A percentile compares a stretch with the other conserved stretches of the same genome.
These are phyloP conservation scores for Mastacembelus armatus DNA, from an alignment of 2,797 vertebrate genomes.

Conservation along the genomic window DNA sequence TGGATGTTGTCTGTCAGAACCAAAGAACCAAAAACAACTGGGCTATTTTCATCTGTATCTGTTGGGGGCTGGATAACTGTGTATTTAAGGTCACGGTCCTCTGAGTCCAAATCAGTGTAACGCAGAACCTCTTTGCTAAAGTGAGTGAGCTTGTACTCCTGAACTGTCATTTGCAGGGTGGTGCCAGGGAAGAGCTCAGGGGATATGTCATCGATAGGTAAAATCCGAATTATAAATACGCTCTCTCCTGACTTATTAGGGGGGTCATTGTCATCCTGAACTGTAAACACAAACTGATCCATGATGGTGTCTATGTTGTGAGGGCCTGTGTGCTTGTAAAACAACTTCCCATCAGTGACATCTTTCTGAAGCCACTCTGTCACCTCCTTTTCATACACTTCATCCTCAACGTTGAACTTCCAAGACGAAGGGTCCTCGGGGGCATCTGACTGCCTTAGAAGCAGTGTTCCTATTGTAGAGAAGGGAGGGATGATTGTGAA, in stretches of 20 bases:
- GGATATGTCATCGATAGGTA: constrained; percentile 91
- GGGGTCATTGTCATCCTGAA: constrained; percentile 96
- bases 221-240: constrained; percentile 86
- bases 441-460: constrained; percentile 90
- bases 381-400: constrained; percentile 91
- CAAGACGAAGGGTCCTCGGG: constrained; percentile 88
- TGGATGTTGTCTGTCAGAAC: constrained; percentile 90
- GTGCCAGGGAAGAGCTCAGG: constrained; percentile 89
- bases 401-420: constrained; percentile 84
- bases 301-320: constrained; percentile 87
- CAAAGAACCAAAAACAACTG: constrained; percentile 85
- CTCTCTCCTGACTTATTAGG: constrained; percentile 90
- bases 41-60: constrained; percentile 91
- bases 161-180: constrained; percentile 89
- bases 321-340: constrained; percentile 90
- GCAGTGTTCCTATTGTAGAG: constrained; percentile 81
- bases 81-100: constrained; percentile 92
- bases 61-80: constrained; percentile 87
- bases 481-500: constrained; percentile 87
- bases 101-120: constrained; percentile 94
- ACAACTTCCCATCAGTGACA: constrained; percentile 90
- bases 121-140: constrained; percentile 89
- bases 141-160: constrained; percentile 91
- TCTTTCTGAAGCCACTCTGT: constrained; percentile 93
- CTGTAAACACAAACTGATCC: constrained; percentile 91